A percentile compares a stretch with the other conserved stretches of the same genome.
phyloP scores from a whole-genome alignment of 2,797 vertebrate genomes.

The Peromyscus nudipes region DNA sequence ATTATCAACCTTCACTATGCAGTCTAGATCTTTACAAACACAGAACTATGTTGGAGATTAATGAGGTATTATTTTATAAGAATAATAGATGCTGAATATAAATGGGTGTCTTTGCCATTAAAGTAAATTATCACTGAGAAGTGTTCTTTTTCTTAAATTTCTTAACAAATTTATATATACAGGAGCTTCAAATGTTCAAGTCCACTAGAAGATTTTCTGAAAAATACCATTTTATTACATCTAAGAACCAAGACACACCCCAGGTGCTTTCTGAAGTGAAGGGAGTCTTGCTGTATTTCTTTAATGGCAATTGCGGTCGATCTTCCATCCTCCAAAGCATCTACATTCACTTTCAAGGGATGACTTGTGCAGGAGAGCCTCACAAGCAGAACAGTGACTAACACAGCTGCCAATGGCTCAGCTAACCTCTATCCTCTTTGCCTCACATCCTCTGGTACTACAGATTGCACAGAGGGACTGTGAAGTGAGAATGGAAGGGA shows the following conservation, averaged over 20 bases:
- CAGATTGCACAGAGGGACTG: not conserved
- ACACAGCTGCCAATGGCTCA: not conserved
- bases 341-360: not conserved
- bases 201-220: conserved; percentile 35
- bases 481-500: not conserved
- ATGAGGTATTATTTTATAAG: conserved; percentile 30
- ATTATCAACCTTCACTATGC: conserved; percentile 7
- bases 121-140: conserved; percentile 41
- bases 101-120: not conserved
- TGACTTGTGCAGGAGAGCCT: not conserved
- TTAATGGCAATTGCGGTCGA: not conserved
- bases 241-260: not conserved
- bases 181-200: not conserved
- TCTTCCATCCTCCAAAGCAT: not conserved
- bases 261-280: not conserved
- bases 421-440: not conserved
- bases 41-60: conserved; percentile 1
- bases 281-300: not conserved
- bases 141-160: conserved; percentile 55
- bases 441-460: not conserved
- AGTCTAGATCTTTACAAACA: conserved; percentile 24
- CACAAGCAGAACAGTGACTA: not conserved
- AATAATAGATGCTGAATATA: conserved; percentile 12
- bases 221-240: conserved; percentile 1
- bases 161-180: conserved; percentile 12